Conservation (phyloP, 1,140 invertebrate genomes). For the Pygmarrhopalites habei region DNA sequence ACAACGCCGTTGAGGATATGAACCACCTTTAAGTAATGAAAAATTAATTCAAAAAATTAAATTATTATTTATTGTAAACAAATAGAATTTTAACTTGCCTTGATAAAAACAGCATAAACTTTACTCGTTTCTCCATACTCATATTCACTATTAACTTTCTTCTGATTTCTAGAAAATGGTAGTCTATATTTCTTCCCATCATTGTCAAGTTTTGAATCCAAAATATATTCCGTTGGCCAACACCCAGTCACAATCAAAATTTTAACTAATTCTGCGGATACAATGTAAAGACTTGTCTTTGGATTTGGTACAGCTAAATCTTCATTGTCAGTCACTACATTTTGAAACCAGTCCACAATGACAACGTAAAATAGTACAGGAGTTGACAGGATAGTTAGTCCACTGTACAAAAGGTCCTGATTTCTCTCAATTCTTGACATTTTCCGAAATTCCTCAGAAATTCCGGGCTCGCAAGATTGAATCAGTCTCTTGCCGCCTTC, state of each 20-base stretch:
- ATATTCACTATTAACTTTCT: not conserved
- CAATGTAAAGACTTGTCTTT: too few species aligned
- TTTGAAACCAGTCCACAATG: too few species aligned
- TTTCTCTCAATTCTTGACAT: too few species aligned
- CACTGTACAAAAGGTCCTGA: too few species aligned
- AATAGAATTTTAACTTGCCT: not conserved
- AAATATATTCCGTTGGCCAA: conserved; percentile 5
- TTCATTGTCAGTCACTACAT: too few species aligned
- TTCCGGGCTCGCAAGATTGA: too few species aligned
- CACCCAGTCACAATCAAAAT: not conserved
- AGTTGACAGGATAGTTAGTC: too few species aligned
- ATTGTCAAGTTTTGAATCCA: not conserved
- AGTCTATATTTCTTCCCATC: not conserved
- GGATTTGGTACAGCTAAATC: too few species aligned
- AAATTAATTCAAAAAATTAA: not conserved
- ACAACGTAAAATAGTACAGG: too few species aligned
- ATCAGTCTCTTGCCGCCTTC: too few species aligned
- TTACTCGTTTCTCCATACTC: not conserved
- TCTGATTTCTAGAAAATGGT: conserved; percentile 17
- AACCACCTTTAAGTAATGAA: not conserved
- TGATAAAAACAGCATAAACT: not conserved
- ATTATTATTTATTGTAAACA: not conserved
- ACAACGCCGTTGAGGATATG: conserved; percentile 20
- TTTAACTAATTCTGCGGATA: conserved; percentile 19
- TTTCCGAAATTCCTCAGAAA: too few species aligned